phyloP scores from a whole-genome alignment of 2,888 invertebrate species.

The Cenopis cana region DNA sequence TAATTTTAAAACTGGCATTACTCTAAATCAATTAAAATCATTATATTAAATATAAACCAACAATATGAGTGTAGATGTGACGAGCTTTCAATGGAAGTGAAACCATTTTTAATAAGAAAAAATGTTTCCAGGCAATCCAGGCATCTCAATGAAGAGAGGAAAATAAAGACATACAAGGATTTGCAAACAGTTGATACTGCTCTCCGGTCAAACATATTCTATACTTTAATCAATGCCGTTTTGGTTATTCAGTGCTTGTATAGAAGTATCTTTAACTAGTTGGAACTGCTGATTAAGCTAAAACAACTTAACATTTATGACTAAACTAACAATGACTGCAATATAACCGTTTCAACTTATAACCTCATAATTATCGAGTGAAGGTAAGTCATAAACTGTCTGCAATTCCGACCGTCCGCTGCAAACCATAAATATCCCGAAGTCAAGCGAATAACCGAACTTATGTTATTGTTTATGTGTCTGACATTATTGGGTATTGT shows the following conservation, averaged over 20 bases:
- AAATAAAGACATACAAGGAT: not conserved
- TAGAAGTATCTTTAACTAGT: not conserved
- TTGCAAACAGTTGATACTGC: not conserved
- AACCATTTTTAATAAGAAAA: not conserved
- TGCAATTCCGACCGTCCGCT: conserved; percentile 2
- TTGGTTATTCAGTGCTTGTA: too few relatives aligned
- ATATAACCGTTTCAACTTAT: conserved; percentile 1
- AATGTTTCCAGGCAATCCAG: not conserved
- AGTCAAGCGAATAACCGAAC: conserved; percentile 4
- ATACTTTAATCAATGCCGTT: too few relatives aligned
- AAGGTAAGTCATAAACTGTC: conserved; percentile 23
- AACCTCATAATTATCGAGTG: conserved; percentile 16
- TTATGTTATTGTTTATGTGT: conserved; percentile 23
- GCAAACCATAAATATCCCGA: conserved; percentile 13
- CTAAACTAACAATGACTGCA: not conserved
- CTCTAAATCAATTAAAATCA: too few relatives aligned
- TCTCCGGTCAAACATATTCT: not conserved
- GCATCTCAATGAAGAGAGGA: not conserved
- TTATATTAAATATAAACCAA: too few relatives aligned
- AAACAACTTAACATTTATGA: not conserved
- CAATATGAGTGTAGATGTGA: too few relatives aligned
- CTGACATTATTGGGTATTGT: conserved; percentile 5
- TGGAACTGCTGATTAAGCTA: not conserved
- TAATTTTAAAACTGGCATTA: too few relatives aligned
- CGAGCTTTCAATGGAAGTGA: too few relatives aligned